Conservation (phyloP, 2,797 vertebrate genomes). For the Buceros bicornis region DNA sequence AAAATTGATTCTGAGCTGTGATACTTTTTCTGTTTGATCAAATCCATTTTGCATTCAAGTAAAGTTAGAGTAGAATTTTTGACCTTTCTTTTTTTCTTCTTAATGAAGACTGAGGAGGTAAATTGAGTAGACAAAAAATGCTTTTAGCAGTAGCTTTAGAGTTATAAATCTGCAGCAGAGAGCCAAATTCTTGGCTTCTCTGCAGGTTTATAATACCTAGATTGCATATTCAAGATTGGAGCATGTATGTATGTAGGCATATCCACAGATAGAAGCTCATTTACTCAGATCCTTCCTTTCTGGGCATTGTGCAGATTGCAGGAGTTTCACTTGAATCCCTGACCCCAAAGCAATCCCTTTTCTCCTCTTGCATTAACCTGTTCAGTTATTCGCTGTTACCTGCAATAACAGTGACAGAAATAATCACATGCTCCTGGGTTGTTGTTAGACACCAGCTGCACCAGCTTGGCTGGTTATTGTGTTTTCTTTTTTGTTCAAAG, state of each 20-base stretch:
- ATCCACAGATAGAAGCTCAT: rapidly evolving
- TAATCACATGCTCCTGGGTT: rapidly evolving
- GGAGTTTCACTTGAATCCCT: not conserved
- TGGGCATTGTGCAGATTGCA: not conserved
- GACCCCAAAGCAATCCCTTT: not conserved
- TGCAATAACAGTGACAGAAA: not conserved
- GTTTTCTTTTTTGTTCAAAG: not conserved
- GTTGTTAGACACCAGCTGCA: not conserved
- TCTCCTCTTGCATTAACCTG: not conserved
- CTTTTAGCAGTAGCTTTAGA: not conserved
- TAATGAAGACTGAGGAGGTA: not conserved
- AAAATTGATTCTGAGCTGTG: not conserved
- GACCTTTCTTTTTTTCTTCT: not conserved
- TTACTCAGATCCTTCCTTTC: not conserved
- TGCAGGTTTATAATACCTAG: not conserved
- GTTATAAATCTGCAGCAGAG: not conserved
- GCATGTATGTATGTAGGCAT: rapidly evolving
- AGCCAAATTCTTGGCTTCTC: not conserved
- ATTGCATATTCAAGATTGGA: not conserved
- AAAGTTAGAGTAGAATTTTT: not conserved
- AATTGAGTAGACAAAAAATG: not conserved
- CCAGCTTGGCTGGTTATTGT: not conserved
- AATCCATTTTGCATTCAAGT: not conserved
- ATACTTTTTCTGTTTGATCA: not conserved
- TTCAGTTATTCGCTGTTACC: not conserved